Base-by-base conservation (phyloP, 2,113 vertebrate species). In the Erythrocercus mccallii region DNA sequence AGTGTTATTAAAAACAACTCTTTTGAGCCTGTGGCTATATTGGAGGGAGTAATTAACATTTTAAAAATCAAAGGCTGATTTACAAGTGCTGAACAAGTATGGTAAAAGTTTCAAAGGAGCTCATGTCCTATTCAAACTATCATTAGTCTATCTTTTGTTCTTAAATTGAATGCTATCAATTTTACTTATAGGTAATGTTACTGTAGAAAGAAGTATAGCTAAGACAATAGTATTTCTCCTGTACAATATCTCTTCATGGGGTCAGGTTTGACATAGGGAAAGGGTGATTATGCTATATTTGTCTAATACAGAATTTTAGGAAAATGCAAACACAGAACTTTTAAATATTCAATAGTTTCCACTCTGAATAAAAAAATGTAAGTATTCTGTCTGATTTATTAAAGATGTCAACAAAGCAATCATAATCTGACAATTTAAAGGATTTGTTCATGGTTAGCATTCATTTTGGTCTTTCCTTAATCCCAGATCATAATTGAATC, bases 381-480 rank as follows among this genome's bases (percentile, higher is more conserved):
- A 96, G 88, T 88, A 83, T 64, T 54, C 22, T 68, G n/a, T 30
- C 24, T 78, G 72, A 86, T 86, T 92, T 86, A 74, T 90, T 94
- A 81, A 88, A 88, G 20, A 68, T 48, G 82, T 64, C 71, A 87
- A 87, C 16, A 82, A 81, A 95, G 45, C 27, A 86, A 73, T n/a
- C 40, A 35, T 78, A 92, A 92, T 83, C n/a, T 92, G 60, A 64
- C 51, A 88, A 86, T 83, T 93, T 90, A 81, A 90, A 80, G 18
- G 37, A 70, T 92, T 86, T 93, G 22, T 51, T 86, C 11, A 57
- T 64, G 31, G 23, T 53, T 95, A 60, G 19, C 31, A 58, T 81
- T 90, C 28, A 56, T 86, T 94, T 72, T 2, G 7, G 22, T 60
- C 31, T 94, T 15, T 94, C 16, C 56, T 54, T 78, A 93, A 83